phyloP scores from a whole-genome alignment of 2,113 vertebrate genomes.

The Ploceus nigricollis region DNA sequence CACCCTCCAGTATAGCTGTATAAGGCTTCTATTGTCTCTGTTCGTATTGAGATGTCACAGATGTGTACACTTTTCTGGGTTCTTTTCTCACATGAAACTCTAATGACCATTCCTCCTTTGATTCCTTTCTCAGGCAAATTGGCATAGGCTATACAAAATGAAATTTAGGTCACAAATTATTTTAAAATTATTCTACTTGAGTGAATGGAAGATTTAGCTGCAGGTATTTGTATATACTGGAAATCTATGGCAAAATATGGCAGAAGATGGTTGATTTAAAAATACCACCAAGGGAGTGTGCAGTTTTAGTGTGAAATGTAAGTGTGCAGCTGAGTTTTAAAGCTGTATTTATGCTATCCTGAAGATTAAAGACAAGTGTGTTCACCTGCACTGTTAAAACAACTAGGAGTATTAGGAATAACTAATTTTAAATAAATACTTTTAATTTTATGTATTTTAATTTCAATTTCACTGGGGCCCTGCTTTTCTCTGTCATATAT shows the following conservation, averaged over 20 bases:
- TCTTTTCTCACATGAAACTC: constrained; percentile 1
- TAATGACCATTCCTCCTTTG: background rate
- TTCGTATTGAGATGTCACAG: constrained; percentile 45
- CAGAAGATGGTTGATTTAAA: background rate
- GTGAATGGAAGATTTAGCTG: background rate
- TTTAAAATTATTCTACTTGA: background rate
- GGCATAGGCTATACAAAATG: background rate
- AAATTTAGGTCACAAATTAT: constrained; percentile 29
- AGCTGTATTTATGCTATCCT: background rate
- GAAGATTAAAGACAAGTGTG: background rate
- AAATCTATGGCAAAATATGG: background rate
- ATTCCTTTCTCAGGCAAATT: constrained; percentile 25
- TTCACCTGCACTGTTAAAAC: background rate
- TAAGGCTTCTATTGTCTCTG: constrained; percentile 28
- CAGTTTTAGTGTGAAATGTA: background rate
- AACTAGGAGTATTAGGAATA: background rate
- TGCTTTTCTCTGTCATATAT: background rate
- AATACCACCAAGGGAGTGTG: background rate
- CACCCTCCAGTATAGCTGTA: background rate
- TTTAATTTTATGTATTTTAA: background rate
- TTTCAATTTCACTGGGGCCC: background rate
- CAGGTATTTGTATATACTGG: background rate
- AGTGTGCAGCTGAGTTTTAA: background rate
- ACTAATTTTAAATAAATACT: background rate
- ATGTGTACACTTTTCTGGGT: constrained; percentile 17